phyloP scores from a whole-genome alignment of 2,888 invertebrate species.

The Tenthredo notha region DNA sequence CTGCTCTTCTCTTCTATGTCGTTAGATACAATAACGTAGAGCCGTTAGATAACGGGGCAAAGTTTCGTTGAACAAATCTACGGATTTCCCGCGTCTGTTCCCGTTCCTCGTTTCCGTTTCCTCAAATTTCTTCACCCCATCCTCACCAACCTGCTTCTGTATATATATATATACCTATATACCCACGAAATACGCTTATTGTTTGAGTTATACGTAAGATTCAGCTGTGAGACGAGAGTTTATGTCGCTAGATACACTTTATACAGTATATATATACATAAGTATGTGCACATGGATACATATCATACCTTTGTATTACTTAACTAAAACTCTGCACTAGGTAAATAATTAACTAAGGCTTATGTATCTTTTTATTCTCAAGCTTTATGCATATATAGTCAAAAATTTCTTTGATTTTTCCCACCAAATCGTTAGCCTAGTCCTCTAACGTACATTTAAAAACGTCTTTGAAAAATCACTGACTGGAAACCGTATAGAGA shows the following conservation, averaged over 20 bases:
- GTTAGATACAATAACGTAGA: neutral
- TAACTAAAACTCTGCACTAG: too few species aligned
- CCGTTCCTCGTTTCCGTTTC: slow-evolving; percentile 28
- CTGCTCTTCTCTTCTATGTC: neutral
- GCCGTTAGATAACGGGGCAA: neutral
- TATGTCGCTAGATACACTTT: neutral
- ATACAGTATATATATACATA: neutral
- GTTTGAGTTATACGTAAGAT: slow-evolving; percentile 15
- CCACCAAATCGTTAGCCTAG: too few species aligned
- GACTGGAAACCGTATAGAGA: too few species aligned
- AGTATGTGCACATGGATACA: neutral
- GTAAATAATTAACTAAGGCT: too few species aligned
- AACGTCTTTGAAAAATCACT: too few species aligned
- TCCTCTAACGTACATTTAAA: too few species aligned
- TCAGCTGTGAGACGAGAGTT: neutral
- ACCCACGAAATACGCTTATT: neutral
- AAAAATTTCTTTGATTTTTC: too few species aligned
- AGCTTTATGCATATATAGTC: too few species aligned
- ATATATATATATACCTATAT: neutral
- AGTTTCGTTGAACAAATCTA: slow-evolving; percentile 27
- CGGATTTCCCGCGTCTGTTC: slow-evolving; percentile 22
- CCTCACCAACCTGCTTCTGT: neutral
- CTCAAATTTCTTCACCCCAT: neutral
- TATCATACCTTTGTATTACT: neutral
- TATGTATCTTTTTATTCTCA: neutral